phyloP scores from a whole-genome alignment of 2,113 vertebrate species.

The Eulemur rufifrons region DNA sequence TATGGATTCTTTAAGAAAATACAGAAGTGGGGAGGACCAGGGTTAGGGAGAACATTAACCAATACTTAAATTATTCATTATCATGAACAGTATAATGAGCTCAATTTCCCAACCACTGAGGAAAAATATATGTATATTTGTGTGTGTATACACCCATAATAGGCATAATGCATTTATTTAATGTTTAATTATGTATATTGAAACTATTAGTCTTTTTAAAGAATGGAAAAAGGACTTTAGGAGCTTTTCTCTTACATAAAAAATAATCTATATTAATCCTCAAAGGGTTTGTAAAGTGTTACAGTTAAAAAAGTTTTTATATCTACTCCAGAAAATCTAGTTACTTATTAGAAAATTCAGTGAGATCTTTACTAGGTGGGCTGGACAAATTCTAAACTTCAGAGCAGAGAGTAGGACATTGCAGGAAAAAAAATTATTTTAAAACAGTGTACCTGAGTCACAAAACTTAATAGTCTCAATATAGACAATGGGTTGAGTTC shows the following conservation, averaged over 20 bases:
- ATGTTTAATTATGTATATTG: neutral
- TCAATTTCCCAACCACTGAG: constrained; percentile 24
- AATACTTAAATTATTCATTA: constrained; percentile 45
- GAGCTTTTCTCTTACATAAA: neutral
- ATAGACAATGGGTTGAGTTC: neutral
- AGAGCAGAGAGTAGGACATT: neutral
- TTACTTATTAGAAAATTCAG: neutral
- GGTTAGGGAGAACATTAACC: neutral
- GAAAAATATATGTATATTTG: neutral
- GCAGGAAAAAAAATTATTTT: neutral
- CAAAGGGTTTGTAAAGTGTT: neutral
- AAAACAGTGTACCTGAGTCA: neutral
- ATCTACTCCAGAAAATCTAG: constrained; percentile 8
- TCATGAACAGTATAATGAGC: neutral
- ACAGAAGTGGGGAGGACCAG: neutral
- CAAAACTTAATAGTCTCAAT: neutral
- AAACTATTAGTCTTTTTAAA: constrained; percentile 32
- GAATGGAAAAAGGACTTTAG: neutral
- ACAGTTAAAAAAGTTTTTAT: neutral
- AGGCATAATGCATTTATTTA: constrained; percentile 27
- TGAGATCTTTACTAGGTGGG: neutral
- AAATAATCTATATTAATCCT: constrained; percentile 29
- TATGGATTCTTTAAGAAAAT: neutral
- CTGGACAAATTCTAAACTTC: constrained; percentile 35
- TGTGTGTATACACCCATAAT: neutral